Conservation (phyloP, 2,888 invertebrate genomes). For the Dynastes tityus region DNA sequence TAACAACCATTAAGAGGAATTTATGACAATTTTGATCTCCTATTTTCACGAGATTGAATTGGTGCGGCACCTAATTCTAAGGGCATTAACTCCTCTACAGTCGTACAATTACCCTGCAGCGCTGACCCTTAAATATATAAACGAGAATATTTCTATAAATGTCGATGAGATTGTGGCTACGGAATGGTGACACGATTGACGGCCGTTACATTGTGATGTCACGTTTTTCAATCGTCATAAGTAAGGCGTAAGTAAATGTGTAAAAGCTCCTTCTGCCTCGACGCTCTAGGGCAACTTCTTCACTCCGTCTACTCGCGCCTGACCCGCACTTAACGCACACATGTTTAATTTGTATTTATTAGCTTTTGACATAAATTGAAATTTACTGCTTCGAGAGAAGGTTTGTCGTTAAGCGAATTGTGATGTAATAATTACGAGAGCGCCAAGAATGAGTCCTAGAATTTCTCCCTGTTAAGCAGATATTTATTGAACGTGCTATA, state of each 20-base stretch:
- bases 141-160: conserved; percentile 33
- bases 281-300: not conserved
- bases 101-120: conserved; percentile 27
- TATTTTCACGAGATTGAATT: conserved; percentile 20
- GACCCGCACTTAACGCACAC: conserved; percentile 23
- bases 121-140: conserved; percentile 28
- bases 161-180: conserved; percentile 41
- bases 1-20: conserved; percentile 24
- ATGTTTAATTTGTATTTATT: conserved; percentile 49
- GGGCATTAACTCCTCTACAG: conserved; percentile 39
- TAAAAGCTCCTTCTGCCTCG: not conserved
- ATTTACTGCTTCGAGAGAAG: conserved; percentile 44
- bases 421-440: conserved; percentile 43
- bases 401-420: conserved; percentile 43
- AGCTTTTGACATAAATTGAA: conserved; percentile 43
- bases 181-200: conserved; percentile 39
- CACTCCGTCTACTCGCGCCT: not conserved
- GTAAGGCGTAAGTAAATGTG: not conserved
- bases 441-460: not conserved
- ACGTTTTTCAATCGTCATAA: conserved; percentile 26
- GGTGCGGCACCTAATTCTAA: conserved; percentile 42
- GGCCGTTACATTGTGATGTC: conserved; percentile 32
- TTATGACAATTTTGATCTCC: conserved; percentile 20
- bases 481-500: not conserved
- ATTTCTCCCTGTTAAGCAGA: not conserved